Conservation (phyloP, 2,113 vertebrate genomes). For the Tichodroma muraria region DNA sequence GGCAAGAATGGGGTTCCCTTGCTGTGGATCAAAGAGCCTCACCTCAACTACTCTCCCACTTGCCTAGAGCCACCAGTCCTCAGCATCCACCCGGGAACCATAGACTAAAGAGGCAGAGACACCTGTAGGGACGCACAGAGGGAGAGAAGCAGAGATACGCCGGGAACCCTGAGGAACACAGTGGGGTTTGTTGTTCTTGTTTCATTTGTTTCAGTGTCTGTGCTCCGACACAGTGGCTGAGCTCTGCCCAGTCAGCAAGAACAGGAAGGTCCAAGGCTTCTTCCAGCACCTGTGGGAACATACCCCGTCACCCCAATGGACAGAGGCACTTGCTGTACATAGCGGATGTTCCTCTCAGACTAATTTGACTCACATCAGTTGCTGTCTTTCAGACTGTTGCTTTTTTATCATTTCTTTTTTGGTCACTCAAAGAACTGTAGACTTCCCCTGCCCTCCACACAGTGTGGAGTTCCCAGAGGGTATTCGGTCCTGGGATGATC, state of each 20-base stretch:
- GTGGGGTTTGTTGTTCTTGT: conserved; percentile 29
- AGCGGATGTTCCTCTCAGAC: not conserved
- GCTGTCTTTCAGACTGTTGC: not conserved
- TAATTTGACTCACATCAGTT: not conserved
- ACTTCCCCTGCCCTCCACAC: conserved; percentile 7
- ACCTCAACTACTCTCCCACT: conserved; percentile 97
- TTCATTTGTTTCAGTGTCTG: conserved; percentile 17
- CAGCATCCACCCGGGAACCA: conserved; percentile 94
- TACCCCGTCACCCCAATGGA: not conserved
- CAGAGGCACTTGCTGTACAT: conserved; percentile 20
- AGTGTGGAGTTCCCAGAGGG: not conserved
- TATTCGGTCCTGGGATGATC: not conserved
- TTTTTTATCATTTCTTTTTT: not conserved
- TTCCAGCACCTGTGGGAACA: not conserved
- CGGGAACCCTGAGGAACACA: not conserved
- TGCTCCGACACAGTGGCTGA: not conserved
- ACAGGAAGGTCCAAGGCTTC: not conserved
- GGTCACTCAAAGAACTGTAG: not conserved
- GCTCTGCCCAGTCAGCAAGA: not conserved
- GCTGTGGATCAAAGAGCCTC: conserved; percentile 97
- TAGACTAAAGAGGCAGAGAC: conserved; percentile 77
- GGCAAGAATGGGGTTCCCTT: conserved; percentile 97
- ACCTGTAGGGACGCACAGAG: not conserved
- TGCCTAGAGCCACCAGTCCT: conserved; percentile 94
- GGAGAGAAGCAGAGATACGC: not conserved